Evolutionary conservation across 1,140 invertebrate genomes (phyloP).

Genomic region (Pectinophora gossypiella): DNA sequence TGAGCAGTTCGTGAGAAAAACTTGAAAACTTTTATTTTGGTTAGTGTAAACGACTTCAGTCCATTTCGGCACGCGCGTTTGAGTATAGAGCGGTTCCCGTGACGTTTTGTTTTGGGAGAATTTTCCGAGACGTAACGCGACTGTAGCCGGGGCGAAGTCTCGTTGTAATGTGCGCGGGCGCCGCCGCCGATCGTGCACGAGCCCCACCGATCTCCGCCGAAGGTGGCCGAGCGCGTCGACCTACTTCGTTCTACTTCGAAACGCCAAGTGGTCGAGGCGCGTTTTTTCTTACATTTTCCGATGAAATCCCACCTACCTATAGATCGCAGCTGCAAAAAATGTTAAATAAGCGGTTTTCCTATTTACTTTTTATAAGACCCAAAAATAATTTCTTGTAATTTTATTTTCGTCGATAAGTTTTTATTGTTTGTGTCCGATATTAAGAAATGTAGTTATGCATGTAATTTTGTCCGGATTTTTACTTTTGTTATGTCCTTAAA

Average conservation of each 20-base stretch:
- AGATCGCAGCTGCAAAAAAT: constrained; percentile 36
- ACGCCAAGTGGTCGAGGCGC: constrained; percentile 45
- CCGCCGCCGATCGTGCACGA: constrained; percentile 41
- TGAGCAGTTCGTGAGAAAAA: constrained; percentile 7
- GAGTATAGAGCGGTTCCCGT: constrained; percentile 43
- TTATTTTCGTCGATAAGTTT: neutral
- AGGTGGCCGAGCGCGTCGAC: constrained; percentile 49
- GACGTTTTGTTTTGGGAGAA: constrained; percentile 26
- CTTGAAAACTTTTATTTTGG: neutral
- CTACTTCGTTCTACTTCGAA: constrained; percentile 61
- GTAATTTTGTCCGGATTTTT: too few relatives aligned
- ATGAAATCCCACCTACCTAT: constrained; percentile 54
- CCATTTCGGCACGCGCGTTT: constrained; percentile 40
- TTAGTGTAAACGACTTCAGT: constrained; percentile 41
- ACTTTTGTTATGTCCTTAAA: too few relatives aligned
- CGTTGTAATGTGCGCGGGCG: constrained; percentile 54
- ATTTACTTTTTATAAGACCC: constrained; percentile 9
- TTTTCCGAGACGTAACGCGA: constrained; percentile 29
- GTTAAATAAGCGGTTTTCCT: constrained; percentile 27
- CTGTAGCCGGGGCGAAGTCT: constrained; percentile 43
- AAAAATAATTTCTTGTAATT: neutral
- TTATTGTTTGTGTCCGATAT: too few relatives aligned
- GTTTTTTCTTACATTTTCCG: constrained; percentile 69
- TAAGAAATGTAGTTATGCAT: too few relatives aligned
- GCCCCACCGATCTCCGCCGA: constrained; percentile 39